Evolutionary conservation across 2,888 invertebrate species (phyloP).

Genomic region (Maniola hyperantus): DNA sequence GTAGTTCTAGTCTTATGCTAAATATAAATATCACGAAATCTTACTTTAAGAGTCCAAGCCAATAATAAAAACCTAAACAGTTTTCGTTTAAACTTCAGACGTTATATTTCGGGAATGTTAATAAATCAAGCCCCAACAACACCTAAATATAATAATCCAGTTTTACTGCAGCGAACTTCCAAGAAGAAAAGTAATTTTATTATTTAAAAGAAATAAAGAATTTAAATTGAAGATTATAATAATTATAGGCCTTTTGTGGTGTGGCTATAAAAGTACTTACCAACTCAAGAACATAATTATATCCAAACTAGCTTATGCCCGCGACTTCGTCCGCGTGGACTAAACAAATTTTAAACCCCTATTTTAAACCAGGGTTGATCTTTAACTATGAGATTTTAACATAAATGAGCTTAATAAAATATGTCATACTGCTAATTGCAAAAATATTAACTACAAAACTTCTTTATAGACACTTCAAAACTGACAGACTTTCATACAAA

Average conservation of each 20-base stretch:
- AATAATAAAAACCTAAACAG: background rate
- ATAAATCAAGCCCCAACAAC: conserved; percentile 21
- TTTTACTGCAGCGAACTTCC: conserved; percentile 25
- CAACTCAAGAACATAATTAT: conserved; percentile 5
- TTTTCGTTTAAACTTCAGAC: background rate
- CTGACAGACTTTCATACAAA: no score
- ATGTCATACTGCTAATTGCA: no score
- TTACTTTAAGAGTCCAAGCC: background rate
- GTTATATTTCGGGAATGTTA: background rate
- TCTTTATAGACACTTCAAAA: no score
- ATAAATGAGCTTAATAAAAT: no score
- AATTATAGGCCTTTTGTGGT: conserved; percentile 39
- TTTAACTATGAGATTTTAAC: no score
- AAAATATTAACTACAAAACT: no score
- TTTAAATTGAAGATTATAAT: conserved; percentile 31
- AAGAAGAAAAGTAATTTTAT: conserved; percentile 28
- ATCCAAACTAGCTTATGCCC: no score
- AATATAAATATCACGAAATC: background rate
- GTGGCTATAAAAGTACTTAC: conserved; percentile 21
- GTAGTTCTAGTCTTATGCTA: background rate
- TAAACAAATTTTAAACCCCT: no score
- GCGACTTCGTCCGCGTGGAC: no score
- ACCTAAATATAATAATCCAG: conserved; percentile 28
- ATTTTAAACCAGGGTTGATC: no score
- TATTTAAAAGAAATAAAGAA: conserved; percentile 24